Base-by-base conservation (phyloP, 2,113 vertebrate genomes). In the Chionodraco myersi region DNA sequence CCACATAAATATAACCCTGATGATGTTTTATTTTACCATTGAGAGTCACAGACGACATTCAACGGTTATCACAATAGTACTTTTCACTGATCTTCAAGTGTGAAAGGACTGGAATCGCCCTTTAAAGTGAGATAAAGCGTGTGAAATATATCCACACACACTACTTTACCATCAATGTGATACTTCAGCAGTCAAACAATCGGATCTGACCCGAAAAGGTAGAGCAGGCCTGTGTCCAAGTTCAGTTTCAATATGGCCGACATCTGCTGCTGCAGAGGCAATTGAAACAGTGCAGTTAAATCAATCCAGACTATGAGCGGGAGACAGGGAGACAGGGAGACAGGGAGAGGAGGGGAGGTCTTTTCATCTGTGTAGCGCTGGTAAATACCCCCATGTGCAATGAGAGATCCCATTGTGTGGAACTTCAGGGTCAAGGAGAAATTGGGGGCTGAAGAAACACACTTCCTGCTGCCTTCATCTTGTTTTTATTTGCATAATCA, bases 221-320 rank as follows among this genome's bases (percentile, higher is more conserved):
- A 26, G 23, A 78, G 41, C 26, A 58, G 53, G 44, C 15, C 72
- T 34, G 58, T 57, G 60, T 81, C 79, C 73, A 45, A 85, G 81
- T 86, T 78, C 52, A 60, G 12, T 53, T 86, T 70, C 85, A 92
- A 83, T 88, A 89, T 90, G 82, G 83, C 71, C n/a, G 64, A 88
- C 93, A 94, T 93, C 89, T 93, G 93, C 72, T 68, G 66, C 66
- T 71, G 57, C 48, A 65, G 62, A 88, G 85, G 91, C 85, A 62
- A 64, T 77, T 70, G 87, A 83, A 86, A 80, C 63, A 51, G 72
- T 81, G 65, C 72, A 67, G 72, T 87, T 91, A 92, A 93, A 86
- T 87, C 82, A 89, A 86, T 90, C 91, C 92, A 93, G 89, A 89
- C 77, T 49, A 9, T 44, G 72, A 84, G 85, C 10, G 56, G 83